A percentile compares a stretch with the other conserved stretches of the same genome.
Conservation (phyloP, 2,888 invertebrate genomes). For the Drosophila atripex region DNA sequence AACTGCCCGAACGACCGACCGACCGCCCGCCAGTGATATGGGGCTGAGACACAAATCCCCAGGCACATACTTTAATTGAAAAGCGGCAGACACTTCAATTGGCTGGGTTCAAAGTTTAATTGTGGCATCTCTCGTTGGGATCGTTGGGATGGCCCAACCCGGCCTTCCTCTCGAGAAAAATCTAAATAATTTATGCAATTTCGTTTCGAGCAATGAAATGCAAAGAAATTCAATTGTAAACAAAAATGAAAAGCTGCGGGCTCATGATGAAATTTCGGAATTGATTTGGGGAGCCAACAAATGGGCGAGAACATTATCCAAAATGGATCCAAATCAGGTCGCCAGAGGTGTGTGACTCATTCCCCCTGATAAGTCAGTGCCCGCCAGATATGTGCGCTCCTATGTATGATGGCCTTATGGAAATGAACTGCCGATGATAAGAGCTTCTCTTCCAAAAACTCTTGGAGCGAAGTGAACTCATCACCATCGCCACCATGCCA, state of each 20-base stretch:
- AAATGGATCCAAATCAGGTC: conserved; percentile 36
- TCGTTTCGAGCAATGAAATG: conserved; percentile 53
- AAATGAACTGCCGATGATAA: conserved; percentile 37
- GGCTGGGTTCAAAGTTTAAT: conserved; percentile 70
- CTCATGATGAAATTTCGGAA: conserved; percentile 63
- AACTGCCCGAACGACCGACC: no score
- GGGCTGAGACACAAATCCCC: conserved; percentile 3
- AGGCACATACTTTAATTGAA: conserved; percentile 56
- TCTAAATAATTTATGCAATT: conserved; percentile 72
- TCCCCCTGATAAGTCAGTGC: neutral
- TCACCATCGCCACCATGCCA: neutral
- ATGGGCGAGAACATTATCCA: conserved; percentile 22
- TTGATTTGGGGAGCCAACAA: conserved; percentile 58
- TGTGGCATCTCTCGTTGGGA: conserved; percentile 49
- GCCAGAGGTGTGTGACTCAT: conserved; percentile 30
- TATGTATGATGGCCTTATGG: conserved; percentile 20
- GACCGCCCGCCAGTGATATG: conserved; percentile 22
- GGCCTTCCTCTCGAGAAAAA: conserved; percentile 43
- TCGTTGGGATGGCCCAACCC: no score
- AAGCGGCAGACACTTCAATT: conserved; percentile 47
- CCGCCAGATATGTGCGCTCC: neutral
- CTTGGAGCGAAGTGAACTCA: neutral
- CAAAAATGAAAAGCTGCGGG: conserved; percentile 57
- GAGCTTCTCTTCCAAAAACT: conserved; percentile 5
- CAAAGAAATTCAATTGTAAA: conserved; percentile 72